Evolutionary conservation across 2,113 vertebrate species (phyloP).

Genomic region (Octodon degus): DNA sequence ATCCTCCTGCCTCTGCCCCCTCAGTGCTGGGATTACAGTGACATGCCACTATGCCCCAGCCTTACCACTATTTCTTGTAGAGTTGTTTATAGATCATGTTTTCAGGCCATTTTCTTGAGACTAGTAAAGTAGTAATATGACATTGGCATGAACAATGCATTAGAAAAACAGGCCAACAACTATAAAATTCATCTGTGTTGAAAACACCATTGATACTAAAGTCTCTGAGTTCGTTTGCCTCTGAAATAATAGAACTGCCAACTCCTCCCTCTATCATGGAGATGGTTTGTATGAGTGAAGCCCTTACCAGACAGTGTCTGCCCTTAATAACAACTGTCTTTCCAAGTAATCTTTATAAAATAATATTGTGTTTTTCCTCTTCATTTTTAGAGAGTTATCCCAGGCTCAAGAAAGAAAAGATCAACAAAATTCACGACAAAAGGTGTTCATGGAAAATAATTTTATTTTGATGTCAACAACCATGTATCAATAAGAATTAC

Average conservation of each 20-base stretch:
- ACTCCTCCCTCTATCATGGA: background rate
- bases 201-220: background rate
- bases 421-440: background rate
- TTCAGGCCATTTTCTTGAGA: background rate
- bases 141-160: background rate
- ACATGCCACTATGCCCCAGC: accelerated
- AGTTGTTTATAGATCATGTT: background rate
- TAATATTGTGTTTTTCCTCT: accelerated
- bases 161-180: background rate
- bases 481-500: background rate
- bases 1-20: background rate
- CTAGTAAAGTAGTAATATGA: background rate
- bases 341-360: background rate
- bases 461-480: background rate
- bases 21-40: background rate
- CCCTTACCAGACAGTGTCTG: background rate
- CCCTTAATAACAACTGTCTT: background rate
- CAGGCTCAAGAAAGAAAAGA: background rate
- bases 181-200: background rate
- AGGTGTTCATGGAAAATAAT: background rate
- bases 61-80: background rate
- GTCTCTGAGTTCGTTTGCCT: background rate
- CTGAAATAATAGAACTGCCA: background rate
- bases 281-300: background rate
- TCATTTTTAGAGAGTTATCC: background rate